Conservation (phyloP, 2,113 vertebrate genomes). For the Zeus faber region DNA sequence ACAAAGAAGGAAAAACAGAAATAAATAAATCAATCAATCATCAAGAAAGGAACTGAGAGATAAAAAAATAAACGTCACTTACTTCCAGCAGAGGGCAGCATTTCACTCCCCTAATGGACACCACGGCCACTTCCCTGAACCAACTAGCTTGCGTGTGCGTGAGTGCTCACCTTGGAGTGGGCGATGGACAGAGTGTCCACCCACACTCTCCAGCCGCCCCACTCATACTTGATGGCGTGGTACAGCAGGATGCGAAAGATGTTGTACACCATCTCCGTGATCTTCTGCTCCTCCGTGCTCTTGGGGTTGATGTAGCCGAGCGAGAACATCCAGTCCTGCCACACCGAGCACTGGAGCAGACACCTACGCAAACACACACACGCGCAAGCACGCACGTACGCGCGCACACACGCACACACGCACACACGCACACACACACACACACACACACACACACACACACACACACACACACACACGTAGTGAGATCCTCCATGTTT, state of each 20-base stretch:
- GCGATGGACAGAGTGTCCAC: constrained; percentile 97
- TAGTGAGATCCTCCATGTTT: background rate
- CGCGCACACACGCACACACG: constrained; percentile 14
- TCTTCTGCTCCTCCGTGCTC: constrained; percentile 94
- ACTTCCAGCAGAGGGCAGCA: too few species aligned
- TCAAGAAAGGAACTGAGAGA: too few species aligned
- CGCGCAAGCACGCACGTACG: constrained; percentile 3
- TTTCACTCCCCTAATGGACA: too few species aligned
- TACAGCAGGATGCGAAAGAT: constrained; percentile 97
- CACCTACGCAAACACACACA: constrained; percentile 75
- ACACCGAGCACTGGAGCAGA: constrained; percentile 97
- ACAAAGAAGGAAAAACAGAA: background rate
- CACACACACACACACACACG: background rate
- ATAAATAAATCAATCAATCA: too few species aligned
- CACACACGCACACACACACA: background rate
- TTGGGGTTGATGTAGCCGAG: constrained; percentile 97
- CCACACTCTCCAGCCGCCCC: constrained; percentile 99
- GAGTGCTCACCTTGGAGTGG: constrained; percentile 94
- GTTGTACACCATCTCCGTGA: constrained; percentile 97
- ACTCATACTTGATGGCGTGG: constrained; percentile 98
- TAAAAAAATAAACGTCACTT: too few species aligned
- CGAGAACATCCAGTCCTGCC: constrained; percentile 99
- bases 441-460: background rate
- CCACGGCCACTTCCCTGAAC: too few species aligned
- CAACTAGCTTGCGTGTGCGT: too few species aligned